Evolutionary conservation across 2,113 vertebrate species (phyloP), one percentile per base, ranked within the genome.

Genomic region (Anolis sagrei): DNA sequence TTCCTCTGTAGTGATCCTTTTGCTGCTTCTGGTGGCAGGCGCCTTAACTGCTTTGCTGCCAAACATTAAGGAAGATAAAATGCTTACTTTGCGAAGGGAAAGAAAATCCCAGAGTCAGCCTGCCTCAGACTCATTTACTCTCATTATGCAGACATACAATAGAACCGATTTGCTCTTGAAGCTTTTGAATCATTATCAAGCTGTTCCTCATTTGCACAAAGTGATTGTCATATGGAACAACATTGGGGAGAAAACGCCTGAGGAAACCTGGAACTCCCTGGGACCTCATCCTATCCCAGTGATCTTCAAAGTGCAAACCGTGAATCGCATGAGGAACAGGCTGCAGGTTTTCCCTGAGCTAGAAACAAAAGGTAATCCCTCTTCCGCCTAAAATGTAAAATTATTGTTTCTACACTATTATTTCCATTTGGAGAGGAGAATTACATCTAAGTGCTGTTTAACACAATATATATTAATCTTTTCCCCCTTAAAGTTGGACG

Each of bases 201-300:
- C 97, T 2, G 94, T 98, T 34, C 97, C 98, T 51, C 96, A 95
- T 58, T 96, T 99, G 51, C 97, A 97, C 92, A 93, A 94, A 89
- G 95, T 98, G 72, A 95, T 99, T 32, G 97, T 99, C 29, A 97
- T 99, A 1, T 99, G 98, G 98, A 99, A 99, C 93, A 99, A 98
- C 54, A 25, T 98, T 18, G 96, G 96, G 54, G 96, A 97, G 92
- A 97, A 96, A 90, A 94, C 94, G 0, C 98, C 98, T 1, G 93
- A 94, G 25, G 97, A 97, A 76, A 87, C 97, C n/a, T 99, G 98
- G 98, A 95, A 97, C 79, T 96, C 96, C 11, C 69, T 98, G 66
- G 97, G 97, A 7, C 98, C 98, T 79, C 98, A 99, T 91, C 98
- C 98, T 1, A 92, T 98, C 76, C 97, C 97, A 34, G 97, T 99